Base-by-base conservation (phyloP, 1,140 invertebrate species). In the Dendrolimus punctatus region DNA sequence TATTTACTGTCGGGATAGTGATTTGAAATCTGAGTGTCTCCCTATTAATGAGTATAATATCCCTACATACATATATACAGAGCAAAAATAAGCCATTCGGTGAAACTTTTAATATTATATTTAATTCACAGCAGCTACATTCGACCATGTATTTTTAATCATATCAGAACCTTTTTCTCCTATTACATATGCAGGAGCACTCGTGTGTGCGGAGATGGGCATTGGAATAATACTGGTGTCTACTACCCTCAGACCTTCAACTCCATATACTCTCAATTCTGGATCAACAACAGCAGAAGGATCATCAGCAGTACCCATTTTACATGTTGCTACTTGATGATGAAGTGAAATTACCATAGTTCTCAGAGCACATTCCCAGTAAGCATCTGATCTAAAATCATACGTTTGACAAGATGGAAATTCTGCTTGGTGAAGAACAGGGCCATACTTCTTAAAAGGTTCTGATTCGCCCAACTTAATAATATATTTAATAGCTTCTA, bases 151-250 rank as follows among this genome's bases (percentile, higher is more conserved):
- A 49, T 87, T 75, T 65, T 92, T 93, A 41, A 98, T 95, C 74
- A 97, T 88, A 76, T 96, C 94, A 0, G 95, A 91, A 0, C 90
- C 94, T 68, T 95, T 95, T 80, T 98, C 96, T 0, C 90, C 96
- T 45, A 98, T 93, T 95, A 98, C 96, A 41, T 91, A 88, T 4
- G 93, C 90, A 0, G 91, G 90, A 0, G 92, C 92, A 60, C 92
- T 92, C 0, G 92, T 90, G 70, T 96, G 94, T 4, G 90, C 93
- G 36, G 88, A 87, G 0, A 92, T 86, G 6, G 94, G 85, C 4
- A 78, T 73, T 0, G 95, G 95, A 76, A 96, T 93, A 0, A 96
- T 83, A 52, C 94, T 94, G 36, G 90, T 89, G 78, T 96, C 95
- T 0, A 90, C 92, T 0, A 96, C 93, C 45, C 95, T 88, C 23